Evolutionary conservation across 2,888 invertebrate species (phyloP).

Genomic region (Acrocera orbiculus): DNA sequence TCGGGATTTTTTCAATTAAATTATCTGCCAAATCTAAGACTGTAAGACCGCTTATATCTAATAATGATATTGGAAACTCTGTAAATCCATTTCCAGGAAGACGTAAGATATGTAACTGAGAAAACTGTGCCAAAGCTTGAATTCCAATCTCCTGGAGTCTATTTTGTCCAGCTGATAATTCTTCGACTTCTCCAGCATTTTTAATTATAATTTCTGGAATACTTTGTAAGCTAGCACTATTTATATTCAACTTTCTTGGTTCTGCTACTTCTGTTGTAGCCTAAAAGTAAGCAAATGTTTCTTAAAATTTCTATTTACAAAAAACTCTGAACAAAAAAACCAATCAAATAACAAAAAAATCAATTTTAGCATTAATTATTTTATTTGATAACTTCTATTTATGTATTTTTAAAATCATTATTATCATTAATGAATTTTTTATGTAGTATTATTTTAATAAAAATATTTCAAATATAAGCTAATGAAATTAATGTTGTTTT

Average conservation of each 20-base stretch:
- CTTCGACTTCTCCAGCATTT: slow-evolving; percentile 15
- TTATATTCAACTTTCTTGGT: slow-evolving; percentile 13
- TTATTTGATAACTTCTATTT: no score
- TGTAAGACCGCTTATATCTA: slow-evolving; percentile 40
- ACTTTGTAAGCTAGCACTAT: slow-evolving; percentile 14
- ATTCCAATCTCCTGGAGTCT: slow-evolving; percentile 15
- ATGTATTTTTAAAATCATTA: no score
- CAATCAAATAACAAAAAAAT: no score
- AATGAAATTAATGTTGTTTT: no score
- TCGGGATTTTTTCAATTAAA: slow-evolving; percentile 42
- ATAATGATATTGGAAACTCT: slow-evolving; percentile 40
- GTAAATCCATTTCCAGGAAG: slow-evolving; percentile 39
- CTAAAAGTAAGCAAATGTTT: slow-evolving; percentile 9
- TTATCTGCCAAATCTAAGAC: slow-evolving; percentile 53
- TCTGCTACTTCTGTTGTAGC: slow-evolving; percentile 13
- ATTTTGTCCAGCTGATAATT: slow-evolving; percentile 17
- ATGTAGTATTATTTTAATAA: no score
- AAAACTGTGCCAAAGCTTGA: slow-evolving; percentile 13
- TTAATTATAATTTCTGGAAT: slow-evolving; percentile 15
- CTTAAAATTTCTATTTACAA: no score
- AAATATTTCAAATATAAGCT: no score
- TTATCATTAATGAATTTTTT: no score
- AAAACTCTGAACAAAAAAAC: no score
- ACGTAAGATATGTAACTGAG: slow-evolving; percentile 27
- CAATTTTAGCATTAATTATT: no score